phyloP scores from a whole-genome alignment of 2,113 vertebrate species.

The Potamarius usumacintae region DNA sequence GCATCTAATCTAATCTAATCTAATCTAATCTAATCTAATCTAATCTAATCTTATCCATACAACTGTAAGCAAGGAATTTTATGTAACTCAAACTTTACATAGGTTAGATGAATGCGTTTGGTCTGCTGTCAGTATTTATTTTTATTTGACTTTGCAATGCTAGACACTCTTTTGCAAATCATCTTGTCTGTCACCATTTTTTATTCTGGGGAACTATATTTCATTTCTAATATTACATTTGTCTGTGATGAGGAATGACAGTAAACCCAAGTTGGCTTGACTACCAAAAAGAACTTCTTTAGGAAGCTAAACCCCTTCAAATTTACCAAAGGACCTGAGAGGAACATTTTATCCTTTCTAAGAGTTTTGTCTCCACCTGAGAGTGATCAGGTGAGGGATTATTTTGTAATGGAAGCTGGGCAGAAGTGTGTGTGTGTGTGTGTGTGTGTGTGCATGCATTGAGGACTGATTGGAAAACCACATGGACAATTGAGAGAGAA shows the following conservation, averaged over 20 bases:
- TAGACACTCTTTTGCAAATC: not conserved
- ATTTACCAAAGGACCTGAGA: not conserved
- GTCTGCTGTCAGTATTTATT: not conserved
- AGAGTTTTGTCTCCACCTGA: not conserved
- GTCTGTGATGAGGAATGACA: not conserved
- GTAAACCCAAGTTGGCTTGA: not conserved
- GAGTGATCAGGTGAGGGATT: constrained; percentile 8
- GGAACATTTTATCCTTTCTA: not conserved
- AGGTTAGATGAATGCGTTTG: not conserved
- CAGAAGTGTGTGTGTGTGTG: not conserved
- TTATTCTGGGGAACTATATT: not conserved
- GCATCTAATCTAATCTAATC: no score
- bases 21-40: no score
- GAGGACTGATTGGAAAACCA: constrained; percentile 58
- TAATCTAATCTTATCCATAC: not conserved
- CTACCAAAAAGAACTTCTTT: not conserved
- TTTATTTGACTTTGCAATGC: not conserved
- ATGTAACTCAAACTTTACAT: not conserved
- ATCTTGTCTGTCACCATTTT: not conserved
- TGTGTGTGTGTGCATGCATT: constrained; percentile 22
- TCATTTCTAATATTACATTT: not conserved
- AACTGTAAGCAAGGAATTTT: not conserved
- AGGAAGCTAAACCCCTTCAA: not conserved
- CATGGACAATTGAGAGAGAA: constrained; percentile 51
- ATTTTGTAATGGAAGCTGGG: constrained; percentile 9